Evolutionary conservation across 2,113 vertebrate genomes (phyloP).

Genomic region (Nothocercus nigrocapillus): DNA sequence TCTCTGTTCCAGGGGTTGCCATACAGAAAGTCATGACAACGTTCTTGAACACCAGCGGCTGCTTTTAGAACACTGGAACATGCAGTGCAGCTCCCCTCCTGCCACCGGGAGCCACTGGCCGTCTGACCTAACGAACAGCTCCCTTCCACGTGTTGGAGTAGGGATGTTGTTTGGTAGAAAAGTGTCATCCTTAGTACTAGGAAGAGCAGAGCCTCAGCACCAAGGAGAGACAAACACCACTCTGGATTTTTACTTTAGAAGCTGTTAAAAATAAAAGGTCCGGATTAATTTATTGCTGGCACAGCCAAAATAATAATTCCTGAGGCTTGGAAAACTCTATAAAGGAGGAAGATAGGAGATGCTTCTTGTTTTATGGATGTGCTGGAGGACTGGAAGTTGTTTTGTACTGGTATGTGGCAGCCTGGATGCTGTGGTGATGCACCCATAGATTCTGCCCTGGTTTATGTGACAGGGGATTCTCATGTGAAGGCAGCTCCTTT

Average conservation of each 20-base stretch:
- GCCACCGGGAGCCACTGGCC: conserved; percentile 13
- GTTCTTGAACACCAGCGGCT: background rate
- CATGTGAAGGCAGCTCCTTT: background rate
- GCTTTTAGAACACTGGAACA: conserved; percentile 17
- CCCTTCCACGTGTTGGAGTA: background rate
- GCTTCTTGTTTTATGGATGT: background rate
- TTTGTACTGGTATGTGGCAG: background rate
- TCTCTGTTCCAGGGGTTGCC: background rate
- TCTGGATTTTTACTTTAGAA: background rate
- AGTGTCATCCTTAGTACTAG: background rate
- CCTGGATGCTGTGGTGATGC: background rate
- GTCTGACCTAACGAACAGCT: background rate
- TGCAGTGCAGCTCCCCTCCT: conserved; percentile 12
- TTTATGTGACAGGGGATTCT: background rate
- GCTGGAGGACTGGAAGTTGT: background rate
- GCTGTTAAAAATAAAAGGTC: background rate
- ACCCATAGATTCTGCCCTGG: background rate
- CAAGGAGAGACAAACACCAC: background rate
- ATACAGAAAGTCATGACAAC: background rate
- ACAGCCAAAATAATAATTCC: conserved; percentile 10
- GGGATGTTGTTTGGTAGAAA: background rate
- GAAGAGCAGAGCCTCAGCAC: background rate
- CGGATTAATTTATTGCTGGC: background rate
- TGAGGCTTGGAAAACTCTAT: background rate
- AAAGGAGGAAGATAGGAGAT: background rate